Evolutionary conservation across 2,888 invertebrate species (phyloP), one percentile per base, ranked within the genome.

Genomic region (Dilophus febrilis): DNA sequence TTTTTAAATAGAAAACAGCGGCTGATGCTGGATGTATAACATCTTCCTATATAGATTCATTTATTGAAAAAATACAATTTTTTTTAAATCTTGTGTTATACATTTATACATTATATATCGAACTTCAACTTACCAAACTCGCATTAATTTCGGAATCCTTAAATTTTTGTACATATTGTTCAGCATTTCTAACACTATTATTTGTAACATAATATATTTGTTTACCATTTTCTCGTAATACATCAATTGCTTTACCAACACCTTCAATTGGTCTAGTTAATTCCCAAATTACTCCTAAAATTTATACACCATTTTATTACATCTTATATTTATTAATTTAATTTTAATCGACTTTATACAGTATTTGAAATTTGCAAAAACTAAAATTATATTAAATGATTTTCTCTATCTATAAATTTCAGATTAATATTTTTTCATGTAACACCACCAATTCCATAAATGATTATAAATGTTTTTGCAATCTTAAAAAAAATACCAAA

Each of bases 251-350:
- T 22, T 22, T 22, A 6, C 22, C 22, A 6, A 22, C 22, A 22
- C 22, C 22, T 22, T 22, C 22, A 22, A 22, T 59, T 11, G 59
- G 53, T 3, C 50, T 48, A 2, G 48, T 45, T 1, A 58, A 31
- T 29, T 54, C 33, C 64, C 66, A 67, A 10, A 70, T 43, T 2
- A 69, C 69, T 37, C 70, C 70, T 70, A 35, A 22, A 48, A 46
- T 27, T 32, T 17, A n/a, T 7, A 35, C 13, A 8, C 13, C 28
- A 18, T 27, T 30, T n/a, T 3, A 2, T 40, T 37, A 13, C 14
- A 14, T n/a, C 19, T 8, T 17, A n/a, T 33, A 27, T 32, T 8
- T 2, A 11, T 16, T 33, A 33, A 10, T 8, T 7, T 6, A n/a
- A n/a, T n/a, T n/a, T n/a, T n/a, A n/a, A 2, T 43, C 14, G 10